Evolutionary conservation across 1,140 invertebrate genomes (phyloP).

Genomic region (Hestina assimilis): DNA sequence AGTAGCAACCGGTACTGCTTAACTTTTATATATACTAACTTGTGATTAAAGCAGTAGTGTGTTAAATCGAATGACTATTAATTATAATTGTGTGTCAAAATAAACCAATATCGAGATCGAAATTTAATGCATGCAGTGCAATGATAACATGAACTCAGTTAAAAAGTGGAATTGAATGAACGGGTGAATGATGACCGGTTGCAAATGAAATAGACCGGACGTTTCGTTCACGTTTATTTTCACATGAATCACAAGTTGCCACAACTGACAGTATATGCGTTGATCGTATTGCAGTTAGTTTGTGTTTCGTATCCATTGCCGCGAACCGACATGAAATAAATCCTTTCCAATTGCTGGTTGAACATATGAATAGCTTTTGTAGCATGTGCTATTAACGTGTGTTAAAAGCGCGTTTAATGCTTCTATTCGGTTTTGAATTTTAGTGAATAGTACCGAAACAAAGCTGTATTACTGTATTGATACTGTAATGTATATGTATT

Average conservation of each 20-base stretch:
- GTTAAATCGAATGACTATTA: no score
- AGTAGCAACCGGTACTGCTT: no score
- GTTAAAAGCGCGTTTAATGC: neutral
- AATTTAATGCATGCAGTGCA: conserved; percentile 1
- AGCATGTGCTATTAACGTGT: neutral
- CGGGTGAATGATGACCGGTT: conserved; percentile 15
- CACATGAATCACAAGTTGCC: conserved; percentile 22
- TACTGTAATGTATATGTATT: no score
- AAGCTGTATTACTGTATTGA: neutral
- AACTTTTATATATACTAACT: no score
- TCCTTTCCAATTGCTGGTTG: conserved; percentile 9
- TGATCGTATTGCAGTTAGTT: conserved; percentile 23
- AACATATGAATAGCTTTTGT: conserved; percentile 6
- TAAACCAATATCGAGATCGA: neutral
- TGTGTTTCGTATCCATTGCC: conserved; percentile 7
- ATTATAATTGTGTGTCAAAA: no score
- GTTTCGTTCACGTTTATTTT: conserved; percentile 24
- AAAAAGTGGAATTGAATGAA: conserved; percentile 18
- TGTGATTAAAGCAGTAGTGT: no score
- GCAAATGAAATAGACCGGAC: conserved; percentile 26
- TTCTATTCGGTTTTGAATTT: neutral
- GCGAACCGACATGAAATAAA: conserved; percentile 17
- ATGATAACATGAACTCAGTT: conserved; percentile 1
- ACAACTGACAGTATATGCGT: conserved; percentile 16
- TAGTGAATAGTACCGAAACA: neutral